A percentile compares a stretch with the other conserved stretches of the same genome.
These are phyloP conservation scores for Morpho helenor DNA, from an alignment of 2,888 invertebrate species.

Conservation along the genomic window DNA sequence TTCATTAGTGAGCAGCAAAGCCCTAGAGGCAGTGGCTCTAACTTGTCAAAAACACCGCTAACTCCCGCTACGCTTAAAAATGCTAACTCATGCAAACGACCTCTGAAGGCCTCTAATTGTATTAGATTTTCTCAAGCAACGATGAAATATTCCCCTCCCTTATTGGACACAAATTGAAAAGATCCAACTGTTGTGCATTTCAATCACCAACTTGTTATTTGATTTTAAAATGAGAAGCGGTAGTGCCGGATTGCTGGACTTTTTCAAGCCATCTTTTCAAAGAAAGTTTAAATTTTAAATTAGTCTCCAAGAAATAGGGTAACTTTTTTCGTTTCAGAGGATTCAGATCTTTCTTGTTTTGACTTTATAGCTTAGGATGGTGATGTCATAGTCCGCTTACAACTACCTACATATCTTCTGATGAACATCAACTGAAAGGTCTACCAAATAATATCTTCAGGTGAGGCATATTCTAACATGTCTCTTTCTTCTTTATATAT, in stretches of 20 bases:
- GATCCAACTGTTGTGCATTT: constrained; percentile 57
- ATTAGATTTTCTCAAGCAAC: constrained; percentile 65
- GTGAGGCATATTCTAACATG: too few relatives aligned
- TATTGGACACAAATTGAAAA: constrained; percentile 62
- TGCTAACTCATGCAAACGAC: constrained; percentile 78
- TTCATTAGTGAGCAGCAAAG: constrained; percentile 18
- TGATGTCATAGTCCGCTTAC: too few relatives aligned
- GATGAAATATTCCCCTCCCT: constrained; percentile 58
- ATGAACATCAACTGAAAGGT: too few relatives aligned
- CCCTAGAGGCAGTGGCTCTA: constrained; percentile 16
- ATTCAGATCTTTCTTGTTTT: too few relatives aligned
- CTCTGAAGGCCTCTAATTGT: constrained; percentile 63
- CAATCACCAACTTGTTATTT: constrained; percentile 53
- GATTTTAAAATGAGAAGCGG: constrained; percentile 38
- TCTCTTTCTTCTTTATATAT: too few relatives aligned
- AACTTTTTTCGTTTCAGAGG: too few relatives aligned
- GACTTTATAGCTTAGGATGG: too few relatives aligned
- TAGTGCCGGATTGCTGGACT: constrained; percentile 19
- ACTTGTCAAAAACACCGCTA: constrained; percentile 36
- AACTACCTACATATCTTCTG: too few relatives aligned
- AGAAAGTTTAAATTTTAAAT: too few relatives aligned
- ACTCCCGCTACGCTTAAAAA: constrained; percentile 63
- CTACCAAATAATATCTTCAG: too few relatives aligned
- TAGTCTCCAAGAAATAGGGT: too few relatives aligned
- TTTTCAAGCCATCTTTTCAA: not conserved